phyloP scores from a whole-genome alignment of 2,888 invertebrate species.

The Cremastinae sp. region DNA sequence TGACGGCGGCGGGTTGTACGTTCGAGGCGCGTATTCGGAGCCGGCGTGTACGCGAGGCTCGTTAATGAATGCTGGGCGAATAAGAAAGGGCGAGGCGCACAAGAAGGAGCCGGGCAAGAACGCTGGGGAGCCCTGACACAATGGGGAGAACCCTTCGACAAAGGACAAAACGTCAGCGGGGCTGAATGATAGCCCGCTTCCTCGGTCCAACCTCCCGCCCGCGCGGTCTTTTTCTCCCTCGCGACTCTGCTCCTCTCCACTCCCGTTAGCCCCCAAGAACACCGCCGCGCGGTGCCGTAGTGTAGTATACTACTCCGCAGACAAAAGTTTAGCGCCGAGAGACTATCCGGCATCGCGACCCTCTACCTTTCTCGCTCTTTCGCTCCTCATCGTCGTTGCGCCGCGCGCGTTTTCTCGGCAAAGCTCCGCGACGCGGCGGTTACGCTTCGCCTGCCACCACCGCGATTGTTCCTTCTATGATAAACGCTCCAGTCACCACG shows the following conservation, averaged over 20 bases:
- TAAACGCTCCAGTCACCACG: conserved; percentile 43
- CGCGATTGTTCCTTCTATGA: conserved; percentile 53
- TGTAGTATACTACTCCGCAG: conserved; percentile 31
- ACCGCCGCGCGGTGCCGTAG: conserved; percentile 25
- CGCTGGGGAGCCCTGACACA: conserved; percentile 41
- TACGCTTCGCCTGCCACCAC: conserved; percentile 36
- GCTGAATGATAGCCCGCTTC: conserved; percentile 33
- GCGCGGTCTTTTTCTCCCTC: conserved; percentile 11
- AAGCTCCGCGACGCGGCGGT: conserved; percentile 35
- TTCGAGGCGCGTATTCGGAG: too few relatives aligned
- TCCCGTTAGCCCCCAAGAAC: conserved; percentile 10
- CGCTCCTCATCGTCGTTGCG: conserved; percentile 14
- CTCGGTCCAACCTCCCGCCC: conserved; percentile 15
- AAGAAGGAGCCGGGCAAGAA: conserved; percentile 38
- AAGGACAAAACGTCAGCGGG: conserved; percentile 46
- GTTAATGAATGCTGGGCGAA: conserved; percentile 37
- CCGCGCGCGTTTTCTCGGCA: conserved; percentile 43
- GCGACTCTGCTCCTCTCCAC: conserved; percentile 16
- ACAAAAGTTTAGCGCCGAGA: conserved; percentile 49
- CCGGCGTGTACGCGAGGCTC: conserved; percentile 19
- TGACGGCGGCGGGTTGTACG: conserved; percentile 7
- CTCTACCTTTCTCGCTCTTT: conserved; percentile 25
- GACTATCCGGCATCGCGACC: conserved; percentile 24
- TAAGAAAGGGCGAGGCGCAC: conserved; percentile 30
- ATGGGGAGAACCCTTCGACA: conserved; percentile 40